Base-by-base conservation (phyloP, 2,113 vertebrate genomes). In the Thamnaconus septentrionalis region DNA sequence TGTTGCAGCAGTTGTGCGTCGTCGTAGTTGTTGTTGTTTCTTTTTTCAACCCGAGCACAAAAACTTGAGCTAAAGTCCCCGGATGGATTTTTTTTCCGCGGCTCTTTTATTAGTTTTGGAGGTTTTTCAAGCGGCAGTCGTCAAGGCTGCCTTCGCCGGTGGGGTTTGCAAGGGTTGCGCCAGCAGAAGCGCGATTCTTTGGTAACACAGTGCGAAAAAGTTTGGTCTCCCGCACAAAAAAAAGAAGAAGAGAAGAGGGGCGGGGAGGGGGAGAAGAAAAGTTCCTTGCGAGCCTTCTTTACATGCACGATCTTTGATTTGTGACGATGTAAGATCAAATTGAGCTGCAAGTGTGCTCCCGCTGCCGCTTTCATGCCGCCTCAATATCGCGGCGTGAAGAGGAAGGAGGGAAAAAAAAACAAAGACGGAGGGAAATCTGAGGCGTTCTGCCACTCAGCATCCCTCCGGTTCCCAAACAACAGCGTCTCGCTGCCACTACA, bases 261-360 rank as follows among this genome's bases (percentile, higher is more conserved):
- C 18, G 18, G 18, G 18, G 18, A 31, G 18, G 18, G 18, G 18
- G 18, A 31, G 18, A 31, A 31, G 18, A 31, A 31, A 89, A 89
- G 85, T 84, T 87, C 84, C 72, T 64, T 87, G 81, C 75, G 67
- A 82, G 84, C 69, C 78, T 66, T 88, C 82, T 90, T 89, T 88
- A 90, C 87, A 88, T 69, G 85, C 85, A 68, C 75, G 47, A 84
- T 87, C 89, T 92, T 91, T 91, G 90, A 92, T 91, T 91, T 90
- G 78, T 83, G 81, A 85, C 83, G 75, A 90, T 88, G 90, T 90
- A 85, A 88, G 88, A 93, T 91, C 88, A 91, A 90, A 92, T 88
- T 88, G 83, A 86, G 83, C 84, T 80, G 85, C 85, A 78, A 80
- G 84, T 82, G 84, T 71, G 86, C 79, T 85, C 87, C 72, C 85